Conservation (phyloP, 1,140 invertebrate species). For the Sycobia sp. region DNA sequence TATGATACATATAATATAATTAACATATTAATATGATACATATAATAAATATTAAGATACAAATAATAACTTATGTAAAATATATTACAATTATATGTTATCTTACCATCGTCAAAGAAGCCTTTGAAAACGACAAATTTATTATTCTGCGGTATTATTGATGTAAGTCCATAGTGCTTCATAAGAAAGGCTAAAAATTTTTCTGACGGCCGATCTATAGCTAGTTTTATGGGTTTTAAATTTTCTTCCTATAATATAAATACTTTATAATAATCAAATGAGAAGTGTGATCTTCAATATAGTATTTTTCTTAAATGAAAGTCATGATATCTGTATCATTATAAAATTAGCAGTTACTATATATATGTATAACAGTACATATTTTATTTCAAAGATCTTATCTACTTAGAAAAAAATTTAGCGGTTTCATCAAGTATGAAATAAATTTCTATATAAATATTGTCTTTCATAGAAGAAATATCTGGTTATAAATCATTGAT, state of each 20-base stretch:
- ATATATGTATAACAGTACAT: too few species aligned
- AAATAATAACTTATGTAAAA: neutral
- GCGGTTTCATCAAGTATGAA: too few species aligned
- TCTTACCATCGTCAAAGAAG: conserved; percentile 72
- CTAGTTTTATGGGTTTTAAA: conserved; percentile 73
- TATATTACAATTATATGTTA: neutral
- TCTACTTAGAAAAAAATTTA: too few species aligned
- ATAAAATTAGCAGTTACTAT: neutral
- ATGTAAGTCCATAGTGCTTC: conserved; percentile 79
- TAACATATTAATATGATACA: too few species aligned
- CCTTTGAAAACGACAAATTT: conserved; percentile 87
- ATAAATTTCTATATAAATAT: too few species aligned
- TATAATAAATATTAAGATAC: neutral
- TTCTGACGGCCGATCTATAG: conserved; percentile 87
- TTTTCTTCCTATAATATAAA: conserved; percentile 69
- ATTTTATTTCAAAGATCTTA: too few species aligned
- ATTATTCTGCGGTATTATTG: conserved; percentile 80
- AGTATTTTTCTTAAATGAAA: neutral
- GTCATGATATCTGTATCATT: neutral
- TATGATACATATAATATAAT: too few species aligned
- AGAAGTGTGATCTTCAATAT: neutral
- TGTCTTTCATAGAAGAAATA: too few species aligned
- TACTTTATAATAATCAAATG: conserved; percentile 1
- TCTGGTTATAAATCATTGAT: too few species aligned
- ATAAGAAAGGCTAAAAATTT: conserved; percentile 84